Evolutionary conservation across 2,113 vertebrate genomes (phyloP).

Genomic region (Hucho hucho): DNA sequence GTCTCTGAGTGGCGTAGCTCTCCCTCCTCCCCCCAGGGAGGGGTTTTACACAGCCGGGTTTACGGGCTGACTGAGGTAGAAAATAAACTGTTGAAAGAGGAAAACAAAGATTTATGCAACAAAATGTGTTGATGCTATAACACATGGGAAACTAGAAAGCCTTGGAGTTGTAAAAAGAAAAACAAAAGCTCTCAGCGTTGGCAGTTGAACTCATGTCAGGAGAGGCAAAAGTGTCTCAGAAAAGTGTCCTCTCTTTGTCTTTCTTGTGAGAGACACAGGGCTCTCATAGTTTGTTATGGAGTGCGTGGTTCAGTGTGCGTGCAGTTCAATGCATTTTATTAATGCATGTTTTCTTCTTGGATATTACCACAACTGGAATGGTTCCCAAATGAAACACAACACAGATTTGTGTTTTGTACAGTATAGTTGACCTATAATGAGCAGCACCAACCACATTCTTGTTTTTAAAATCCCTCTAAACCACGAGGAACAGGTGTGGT

Average conservation of each 20-base stretch:
- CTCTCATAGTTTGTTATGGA: background rate
- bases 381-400: background rate
- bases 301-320: no score
- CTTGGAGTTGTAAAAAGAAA: slow-evolving; percentile 5
- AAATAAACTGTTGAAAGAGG: slow-evolving; percentile 19
- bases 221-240: background rate
- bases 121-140: slow-evolving; percentile 29
- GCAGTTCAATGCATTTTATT: background rate
- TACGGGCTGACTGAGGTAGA: slow-evolving; percentile 26
- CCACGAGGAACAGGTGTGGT: background rate
- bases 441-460: background rate
- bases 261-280: background rate
- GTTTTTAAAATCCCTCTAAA: background rate
- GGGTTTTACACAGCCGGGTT: slow-evolving; percentile 25
- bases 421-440: background rate
- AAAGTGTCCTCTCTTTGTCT: background rate
- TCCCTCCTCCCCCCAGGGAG: background rate
- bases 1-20: slow-evolving; percentile 18
- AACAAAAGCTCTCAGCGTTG: background rate
- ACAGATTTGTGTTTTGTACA: background rate
- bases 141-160: slow-evolving; percentile 1
- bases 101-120: slow-evolving; percentile 18
- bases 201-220: background rate
- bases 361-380: background rate
- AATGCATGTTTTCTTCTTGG: background rate